Evolutionary conservation across 2,113 vertebrate species (phyloP), one percentile per base, ranked within the genome.

Genomic region (Apus apus): DNA sequence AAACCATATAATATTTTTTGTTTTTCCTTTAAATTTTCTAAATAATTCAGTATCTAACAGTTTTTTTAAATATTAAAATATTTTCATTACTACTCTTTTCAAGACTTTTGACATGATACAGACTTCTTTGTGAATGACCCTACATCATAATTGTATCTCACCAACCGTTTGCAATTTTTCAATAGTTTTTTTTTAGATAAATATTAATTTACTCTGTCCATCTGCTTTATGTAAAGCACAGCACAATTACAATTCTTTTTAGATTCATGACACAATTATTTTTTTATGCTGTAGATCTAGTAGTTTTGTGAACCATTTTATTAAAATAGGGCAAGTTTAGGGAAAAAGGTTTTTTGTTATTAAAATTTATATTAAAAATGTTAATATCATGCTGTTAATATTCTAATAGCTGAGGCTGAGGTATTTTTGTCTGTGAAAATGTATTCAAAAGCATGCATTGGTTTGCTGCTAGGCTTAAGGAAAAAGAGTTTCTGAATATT

Each of bases 361-460:
- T 89, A 76, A 67, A 73, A 93, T 80, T 79, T 87, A 27, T 84
- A 82, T 83, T 86, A 29, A 73, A 86, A 80, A 79, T 91, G 50
- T 85, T 92, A 83, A 94, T 92, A 36, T 75, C 86, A 36, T 61
- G 16, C 45, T 88, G 66, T 93, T 94, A 87, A 95, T 96, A 91
- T 95, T 92, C 64, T 85, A 81, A 93, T 84, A 86, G 17, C 61
- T 57, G 26, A 87, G 27, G 40, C 36, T 86, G 76, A 90, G 81
- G 17, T 80, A 72, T 87, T 95, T 94, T 96, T 92, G 62, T 76
- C 54, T 81, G 29, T 81, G 83, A 64, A 95, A 97, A 97, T 96
- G 13, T 96, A 97, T 97, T 96, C 94, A 87, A 78, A 94, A 90
- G 56, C 95, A 95, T 96, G 95, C 67, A 89, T 46, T 16, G 23